phyloP scores from a whole-genome alignment of 2,888 invertebrate species.

The Anodontia alba region DNA sequence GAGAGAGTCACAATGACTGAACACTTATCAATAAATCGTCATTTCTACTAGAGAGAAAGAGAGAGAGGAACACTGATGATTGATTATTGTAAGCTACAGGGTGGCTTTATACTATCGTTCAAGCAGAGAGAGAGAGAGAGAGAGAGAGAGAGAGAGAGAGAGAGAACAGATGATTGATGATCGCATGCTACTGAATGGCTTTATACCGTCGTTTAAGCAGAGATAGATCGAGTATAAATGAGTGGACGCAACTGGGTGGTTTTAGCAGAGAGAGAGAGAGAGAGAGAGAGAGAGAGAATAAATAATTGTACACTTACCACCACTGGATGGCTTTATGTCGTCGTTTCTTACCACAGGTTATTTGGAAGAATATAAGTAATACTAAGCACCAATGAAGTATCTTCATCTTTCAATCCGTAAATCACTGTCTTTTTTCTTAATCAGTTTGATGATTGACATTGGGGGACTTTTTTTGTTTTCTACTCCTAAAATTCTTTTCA shows the following conservation, averaged over 20 bases:
- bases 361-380: slow-evolving; percentile 44
- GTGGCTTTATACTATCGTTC: too few relatives aligned
- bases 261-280: slow-evolving; percentile 16
- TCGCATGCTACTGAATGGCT: too few relatives aligned
- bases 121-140: slow-evolving; percentile 8
- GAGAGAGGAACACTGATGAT: too few relatives aligned
- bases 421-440: not conserved
- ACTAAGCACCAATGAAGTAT: slow-evolving; percentile 48
- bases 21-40: too few relatives aligned
- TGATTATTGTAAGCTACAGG: too few relatives aligned
- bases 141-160: slow-evolving; percentile 22
- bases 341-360: slow-evolving; percentile 59
- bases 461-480: not conserved
- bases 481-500: too few relatives aligned
- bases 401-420: slow-evolving; percentile 43
- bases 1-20: too few relatives aligned
- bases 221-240: too few relatives aligned
- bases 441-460: not conserved
- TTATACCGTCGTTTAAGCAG: too few relatives aligned
- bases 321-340: slow-evolving; percentile 72
- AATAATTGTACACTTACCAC: slow-evolving; percentile 72
- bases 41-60: too few relatives aligned
- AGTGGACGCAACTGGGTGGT: too few relatives aligned
- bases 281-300: not conserved
- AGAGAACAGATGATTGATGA: too few relatives aligned